Evolutionary conservation across 2,113 vertebrate species (phyloP), one percentile per base, ranked within the genome.

Genomic region (Carassius carassius): DNA sequence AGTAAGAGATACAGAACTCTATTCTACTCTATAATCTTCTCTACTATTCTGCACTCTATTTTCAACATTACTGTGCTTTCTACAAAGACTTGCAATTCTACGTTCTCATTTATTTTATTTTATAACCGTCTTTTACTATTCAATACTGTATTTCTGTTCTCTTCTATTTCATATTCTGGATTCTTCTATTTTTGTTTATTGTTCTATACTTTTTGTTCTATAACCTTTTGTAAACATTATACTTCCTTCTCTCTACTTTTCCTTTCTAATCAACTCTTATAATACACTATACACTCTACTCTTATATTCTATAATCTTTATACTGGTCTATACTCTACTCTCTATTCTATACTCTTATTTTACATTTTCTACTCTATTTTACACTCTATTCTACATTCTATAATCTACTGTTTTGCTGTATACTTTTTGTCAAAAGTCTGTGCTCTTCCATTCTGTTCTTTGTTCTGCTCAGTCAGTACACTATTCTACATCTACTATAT

Each of bases 1-100:
- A 95, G 97, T 98, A 94, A 95, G 96, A 88, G 25, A 19, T 37
- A 21, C 35, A 21, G 16, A 21, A 37, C 8, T 37, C 16, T 11
- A 9, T 69, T 35, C 3, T 35, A 35, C 29, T 65, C 16, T 10
- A 69, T 37, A 35, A 17, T 69, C 65, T 3, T 32, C 23, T 25
- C 23, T 25, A 62, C 23, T 29, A 65, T 63, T 29, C 13, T 32
- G 29, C 7, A 6, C 25, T 67, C 25, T 8, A 8, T 67, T 67
- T 5, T 16, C 5, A 16, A 29, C 14, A 17, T 8, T 32, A 58
- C 54, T 58, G 16, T 56, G 17, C 17, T 58, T 19, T 58, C 54
- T 56, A 19, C 5, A 56, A 19, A 17, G 13, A 54, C 17, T 51
- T n/a, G 21, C 19, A 21, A 7, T 56, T 56, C 51, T 19, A 56